Percentiles rank a stretch among this genome's conserved stretches.
phyloP scores from a whole-genome alignment of 2,113 vertebrate species.

The Pteropus alecto region DNA sequence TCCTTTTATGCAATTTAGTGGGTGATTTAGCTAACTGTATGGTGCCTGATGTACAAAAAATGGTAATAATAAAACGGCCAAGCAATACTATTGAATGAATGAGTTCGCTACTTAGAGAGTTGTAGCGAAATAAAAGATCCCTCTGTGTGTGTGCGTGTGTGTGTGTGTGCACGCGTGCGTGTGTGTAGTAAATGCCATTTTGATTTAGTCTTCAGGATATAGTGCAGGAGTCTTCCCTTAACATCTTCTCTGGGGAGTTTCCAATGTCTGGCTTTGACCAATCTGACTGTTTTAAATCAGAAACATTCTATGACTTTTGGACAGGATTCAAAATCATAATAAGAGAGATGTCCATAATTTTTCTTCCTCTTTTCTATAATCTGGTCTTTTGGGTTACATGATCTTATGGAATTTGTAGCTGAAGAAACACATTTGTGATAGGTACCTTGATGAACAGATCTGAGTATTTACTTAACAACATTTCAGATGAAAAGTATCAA shows the following conservation, averaged over 20 bases:
- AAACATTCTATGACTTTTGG: constrained; percentile 54
- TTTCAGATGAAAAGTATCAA: constrained; percentile 45
- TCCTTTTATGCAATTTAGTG: constrained; percentile 58
- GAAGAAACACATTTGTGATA: constrained; percentile 63
- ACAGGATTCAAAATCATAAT: constrained; percentile 59
- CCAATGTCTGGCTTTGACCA: constrained; percentile 21
- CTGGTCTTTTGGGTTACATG: constrained; percentile 35
- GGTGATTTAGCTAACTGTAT: constrained; percentile 37
- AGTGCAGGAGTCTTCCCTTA: background rate
- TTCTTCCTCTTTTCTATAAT: constrained; percentile 25
- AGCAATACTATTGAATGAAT: background rate
- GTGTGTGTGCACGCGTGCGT: too few species aligned
- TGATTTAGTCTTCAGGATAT: constrained; percentile 22
- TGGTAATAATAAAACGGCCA: constrained; percentile 30
- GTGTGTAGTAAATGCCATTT: background rate
- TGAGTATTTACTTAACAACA: constrained; percentile 66
- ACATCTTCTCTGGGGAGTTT: constrained; percentile 26
- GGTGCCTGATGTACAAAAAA: background rate
- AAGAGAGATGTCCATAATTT: constrained; percentile 53
- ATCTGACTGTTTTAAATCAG: constrained; percentile 51
- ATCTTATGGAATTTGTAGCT: constrained; percentile 67
- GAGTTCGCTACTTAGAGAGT: too few species aligned
- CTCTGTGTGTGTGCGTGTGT: background rate
- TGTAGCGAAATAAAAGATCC: background rate
- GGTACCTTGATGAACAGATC: constrained; percentile 57